Base-by-base conservation (phyloP, 1,140 invertebrate genomes). In the Limonius californicus region DNA sequence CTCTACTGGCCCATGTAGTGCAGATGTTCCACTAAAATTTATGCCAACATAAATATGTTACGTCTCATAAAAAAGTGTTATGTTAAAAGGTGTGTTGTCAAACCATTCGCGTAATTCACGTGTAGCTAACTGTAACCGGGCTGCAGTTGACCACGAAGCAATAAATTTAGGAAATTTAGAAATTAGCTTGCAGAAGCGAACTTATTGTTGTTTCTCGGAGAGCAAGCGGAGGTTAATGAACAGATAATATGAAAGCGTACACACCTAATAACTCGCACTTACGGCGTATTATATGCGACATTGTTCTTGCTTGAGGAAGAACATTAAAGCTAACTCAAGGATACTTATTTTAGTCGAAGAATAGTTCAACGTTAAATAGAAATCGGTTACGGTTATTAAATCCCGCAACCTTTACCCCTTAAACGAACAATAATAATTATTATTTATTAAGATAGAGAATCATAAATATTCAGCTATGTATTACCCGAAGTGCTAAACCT, bases 331-430 rank as follows among this genome's bases (percentile, higher is more conserved):
- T 50, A 50, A 50, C 45, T 18, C 14, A 14, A 50, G 16, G 35
- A 39, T 39, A n/a, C 2, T 39, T 39, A 39, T 39, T 39, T 39
- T 39, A 50, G n/a, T 2, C n/a, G 45, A 50, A 50, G 7, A 50
- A 50, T 50, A 21, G 6, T 50, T 18, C 19, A 50, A 50, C 19
- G 45, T 19, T 50, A 50, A 50, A 7, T 21, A 50, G 45, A 50
- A 50, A 50, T 50, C 45, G 19, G 45, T 50, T 50, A 50, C 45
- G 45, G 45, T 50, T 50, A 50, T 50, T 50, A 50, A 50, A 18
- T 19, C n/a, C n/a, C 12, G 8, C 19, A 50, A 50, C 16, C 45
- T 50, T 50, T 50, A 3, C 45, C 45, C 45, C 19, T 50, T 18
- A 50, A 11, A 50, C 9, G 23, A 27, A 27, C 9, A 9, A 4